Evolutionary conservation across 2,113 vertebrate species (phyloP).

Genomic region (Brachyistius frenatus): DNA sequence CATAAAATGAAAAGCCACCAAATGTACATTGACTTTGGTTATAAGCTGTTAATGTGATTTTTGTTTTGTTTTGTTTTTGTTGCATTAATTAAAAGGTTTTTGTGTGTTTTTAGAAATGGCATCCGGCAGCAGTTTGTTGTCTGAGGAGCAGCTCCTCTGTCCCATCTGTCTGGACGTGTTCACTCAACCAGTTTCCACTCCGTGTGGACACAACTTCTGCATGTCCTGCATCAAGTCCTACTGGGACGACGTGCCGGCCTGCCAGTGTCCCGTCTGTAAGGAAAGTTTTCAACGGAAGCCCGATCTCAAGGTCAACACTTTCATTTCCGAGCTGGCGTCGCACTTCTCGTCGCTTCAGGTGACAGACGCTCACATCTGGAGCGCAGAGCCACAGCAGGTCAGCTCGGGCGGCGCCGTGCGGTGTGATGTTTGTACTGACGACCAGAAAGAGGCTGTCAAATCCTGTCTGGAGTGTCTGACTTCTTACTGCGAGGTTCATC

Average conservation of each 20-base stretch:
- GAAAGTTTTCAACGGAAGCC: conserved; percentile 41
- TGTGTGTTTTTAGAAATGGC: conserved; percentile 68
- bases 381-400: neutral
- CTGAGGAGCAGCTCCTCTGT: conserved; percentile 70
- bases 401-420: conserved; percentile 8
- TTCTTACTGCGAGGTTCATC: conserved; percentile 69
- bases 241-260: conserved; percentile 30
- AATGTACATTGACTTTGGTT: neutral
- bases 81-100: neutral
- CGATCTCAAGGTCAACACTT: conserved; percentile 73
- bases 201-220: conserved; percentile 80
- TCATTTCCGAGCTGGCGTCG: conserved; percentile 51
- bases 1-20: no score
- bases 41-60: neutral
- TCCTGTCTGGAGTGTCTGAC: conserved; percentile 73
- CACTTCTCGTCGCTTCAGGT: conserved; percentile 45
- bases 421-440: conserved; percentile 62
- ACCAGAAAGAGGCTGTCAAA: conserved; percentile 51
- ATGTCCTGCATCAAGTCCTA: conserved; percentile 57
- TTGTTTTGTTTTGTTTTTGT: neutral
- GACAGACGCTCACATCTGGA: neutral
- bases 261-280: conserved; percentile 64
- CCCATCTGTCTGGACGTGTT: conserved; percentile 71
- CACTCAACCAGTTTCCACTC: conserved; percentile 66
- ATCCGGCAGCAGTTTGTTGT: conserved; percentile 40